Base-by-base conservation (phyloP, 2,113 vertebrate genomes). In the Gasterosteus nipponicus region DNA sequence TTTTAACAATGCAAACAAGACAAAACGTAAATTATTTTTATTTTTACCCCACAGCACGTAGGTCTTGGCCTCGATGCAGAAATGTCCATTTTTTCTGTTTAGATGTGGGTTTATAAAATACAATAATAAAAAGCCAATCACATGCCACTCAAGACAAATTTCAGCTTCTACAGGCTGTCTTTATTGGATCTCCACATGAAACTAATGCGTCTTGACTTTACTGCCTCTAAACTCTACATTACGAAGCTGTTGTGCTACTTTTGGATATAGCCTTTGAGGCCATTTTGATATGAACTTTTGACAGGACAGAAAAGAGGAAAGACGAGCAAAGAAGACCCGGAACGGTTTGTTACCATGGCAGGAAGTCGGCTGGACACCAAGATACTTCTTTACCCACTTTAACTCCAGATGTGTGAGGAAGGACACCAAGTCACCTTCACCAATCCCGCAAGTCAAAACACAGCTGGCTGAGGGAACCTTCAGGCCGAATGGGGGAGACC, bases 371-470 rank as follows among this genome's bases (percentile, higher is more conserved):
- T 51, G 46, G 26, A n/a, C 26, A n/a, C 15, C 46, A 63, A 46
- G 18, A 54, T 15, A 22, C 7, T 19, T 22, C 8, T 44, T 19
- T 5, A 53, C 51, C 35, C 44, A 2, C 11, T 59, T 51, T 53
- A 33, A 16, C n/a, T 2, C 0, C 35, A 69, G 5, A 12, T 10
- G 15, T 75, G 38, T 59, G n/a, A 66, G 42, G 38, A 35, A 19
- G n/a, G 42, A 39, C 12, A 41, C 18, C 7, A 49, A 15, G 1
- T 56, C 10, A 54, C 22, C 22, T n/a, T 22, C 14, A 38, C 31
- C 39, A 60, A 63, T 57, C 64, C 59, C 58, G 51, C 44, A 56
- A 76, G 44, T 60, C 75, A 68, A 62, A 73, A 35, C 71, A 71
- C 0, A 1, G 51, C 33, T 68, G 53, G 10, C 60, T 53, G 59